Base-by-base conservation (phyloP, 2,888 invertebrate genomes). In the Chymomyza amoena region DNA sequence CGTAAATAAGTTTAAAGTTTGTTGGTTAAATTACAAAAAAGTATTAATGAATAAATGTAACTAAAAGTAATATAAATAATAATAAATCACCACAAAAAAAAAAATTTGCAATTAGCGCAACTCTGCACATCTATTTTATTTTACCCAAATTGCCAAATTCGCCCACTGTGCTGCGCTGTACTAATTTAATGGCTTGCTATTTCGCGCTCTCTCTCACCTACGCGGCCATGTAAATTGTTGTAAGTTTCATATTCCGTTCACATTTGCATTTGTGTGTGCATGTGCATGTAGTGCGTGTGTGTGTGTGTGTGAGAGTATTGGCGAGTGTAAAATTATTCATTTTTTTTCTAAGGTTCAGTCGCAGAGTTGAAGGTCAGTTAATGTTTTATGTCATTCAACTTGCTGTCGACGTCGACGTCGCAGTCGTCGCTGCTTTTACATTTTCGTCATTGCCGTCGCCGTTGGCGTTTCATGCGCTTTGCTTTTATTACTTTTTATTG, bases 361-460 rank as follows among this genome's bases (percentile, higher is more conserved):
- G 81, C 87, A 89, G 90, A 91, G 91, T 91, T 91, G 91, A 91
- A 91, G 91, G 91, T 91, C 91, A 91, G 91, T 90, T 87, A 90
- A 90, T 90, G 90, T 90, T 91, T 91, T 91, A 91, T 91, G 91
- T 91, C 91, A 91, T 91, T 91, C 91, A 91, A 91, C 91, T 91
- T 91, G 90, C 86, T 65, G 84, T 64, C 66, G 71, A 59, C 18
- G 59, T 59, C 67, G 70, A 66, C 69, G 68, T 69, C 67, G 70
- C 65, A 68, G 68, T 69, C 64, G 73, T 81, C 61, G 76, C 67
- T 78, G 78, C 71, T 72, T 80, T 80, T 70, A 85, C 74, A 72
- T 85, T 88, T 86, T 88, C 81, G 87, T 86, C 87, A 81, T 73
- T n/a, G n/a, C n/a, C 64, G 69, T 72, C 67, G 72, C 9, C 45